Base-by-base conservation (phyloP, 2,888 invertebrate genomes). In the Adelognathus sp. region DNA sequence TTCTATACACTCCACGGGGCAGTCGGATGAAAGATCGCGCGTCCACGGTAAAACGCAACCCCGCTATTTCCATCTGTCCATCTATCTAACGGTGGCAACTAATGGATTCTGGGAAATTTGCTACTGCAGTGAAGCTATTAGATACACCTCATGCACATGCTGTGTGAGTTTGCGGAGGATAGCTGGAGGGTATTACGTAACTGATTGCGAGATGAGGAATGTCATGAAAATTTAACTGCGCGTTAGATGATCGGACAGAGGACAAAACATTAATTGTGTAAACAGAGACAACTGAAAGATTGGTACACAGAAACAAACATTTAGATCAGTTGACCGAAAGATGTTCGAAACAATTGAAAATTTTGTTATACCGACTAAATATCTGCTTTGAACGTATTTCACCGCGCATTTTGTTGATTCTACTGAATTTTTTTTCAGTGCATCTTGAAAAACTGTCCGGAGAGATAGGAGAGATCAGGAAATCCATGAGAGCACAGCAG, bases 21-120 rank as follows among this genome's bases (percentile, higher is more conserved):
- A 63, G 27, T 81, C 81, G 63, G 83, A 88, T 88, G 88, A 89
- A 88, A 88, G 87, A 89, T 89, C 85, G 86, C 82, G 76, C 85
- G 86, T 87, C 87, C 84, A 88, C 86, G 86, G 79, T 85, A 86
- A 86, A 89, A 85, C 86, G 86, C 82, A 83, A 39, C 33, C 39
- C 16, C 18, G 33, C 50, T 56, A 11, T 69, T 44, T 46, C 58
- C 74, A 54, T 44, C 63, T 44, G 54, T 46, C 71, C 50, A 60
- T 61, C 67, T 41, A 41, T 74, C 67, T 31, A 18, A 73, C 64
- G 74, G 83, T 73, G 79, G 82, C 84, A 84, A 86, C 88, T 88
- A 88, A 88, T 88, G 88, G 88, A 88, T 88, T 85, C 83, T 69
- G 84, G 83, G 83, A 69, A 36, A n/a, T 56, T 67, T n/a, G 7